These are phyloP conservation scores for Vespertilio murinus DNA, from an alignment of 2,797 vertebrate genomes.

Conservation along the genomic window DNA sequence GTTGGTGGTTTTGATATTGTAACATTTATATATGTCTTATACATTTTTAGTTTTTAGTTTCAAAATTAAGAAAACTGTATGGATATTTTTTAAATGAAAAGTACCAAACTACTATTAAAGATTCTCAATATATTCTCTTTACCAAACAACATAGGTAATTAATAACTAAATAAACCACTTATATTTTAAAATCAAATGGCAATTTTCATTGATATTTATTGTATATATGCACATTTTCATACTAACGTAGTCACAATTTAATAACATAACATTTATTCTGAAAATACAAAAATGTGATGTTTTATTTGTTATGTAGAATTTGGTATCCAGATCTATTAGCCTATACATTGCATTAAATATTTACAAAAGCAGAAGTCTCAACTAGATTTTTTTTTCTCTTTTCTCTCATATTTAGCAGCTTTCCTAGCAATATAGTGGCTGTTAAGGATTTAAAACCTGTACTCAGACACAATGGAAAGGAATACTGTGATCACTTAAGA, in stretches of 20 bases:
- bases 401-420: not conserved
- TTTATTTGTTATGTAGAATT: conserved; percentile 11
- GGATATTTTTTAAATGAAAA: conserved; percentile 17
- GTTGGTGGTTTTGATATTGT: not conserved
- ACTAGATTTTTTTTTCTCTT: not conserved
- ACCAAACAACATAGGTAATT: not conserved
- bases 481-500: not conserved
- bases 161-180: not conserved
- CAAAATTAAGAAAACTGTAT: not conserved
- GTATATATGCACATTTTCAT: not conserved
- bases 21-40: not conserved
- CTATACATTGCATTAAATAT: not conserved
- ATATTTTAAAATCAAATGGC: not conserved
- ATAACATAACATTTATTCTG: not conserved
- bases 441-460: not conserved
- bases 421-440: not conserved
- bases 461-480: not conserved
- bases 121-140: conserved; percentile 25
- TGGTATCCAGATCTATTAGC: not conserved
- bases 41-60: not conserved
- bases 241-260: not conserved
- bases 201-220: not conserved
- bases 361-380: not conserved
- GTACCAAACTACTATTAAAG: not conserved
- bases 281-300: not conserved